Conservation (phyloP, 2,888 invertebrate genomes). For the Aquatica leii region DNA sequence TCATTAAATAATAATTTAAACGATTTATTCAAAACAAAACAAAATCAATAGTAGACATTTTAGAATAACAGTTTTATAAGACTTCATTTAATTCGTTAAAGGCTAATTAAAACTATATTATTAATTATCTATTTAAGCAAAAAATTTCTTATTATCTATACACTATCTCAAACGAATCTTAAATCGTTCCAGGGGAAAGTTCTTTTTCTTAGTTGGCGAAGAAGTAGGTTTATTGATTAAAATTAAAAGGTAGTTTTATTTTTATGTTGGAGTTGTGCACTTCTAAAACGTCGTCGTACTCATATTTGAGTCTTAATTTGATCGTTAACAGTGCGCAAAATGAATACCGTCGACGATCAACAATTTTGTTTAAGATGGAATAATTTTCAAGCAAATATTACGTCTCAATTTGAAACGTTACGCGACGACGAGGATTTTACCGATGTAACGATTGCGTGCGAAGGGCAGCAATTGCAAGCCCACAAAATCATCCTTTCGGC, state of each 20-base stretch:
- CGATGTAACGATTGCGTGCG: conserved; percentile 87
- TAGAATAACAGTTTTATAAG: no score
- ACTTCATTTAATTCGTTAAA: no score
- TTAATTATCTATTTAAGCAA: no score
- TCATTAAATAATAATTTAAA: no score
- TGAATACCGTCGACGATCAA: conserved; percentile 72
- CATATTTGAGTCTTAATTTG: conserved; percentile 9
- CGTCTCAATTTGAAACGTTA: conserved; percentile 84
- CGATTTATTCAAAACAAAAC: no score
- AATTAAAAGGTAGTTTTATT: conserved; percentile 58
- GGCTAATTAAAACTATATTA: no score
- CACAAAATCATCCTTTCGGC: conserved; percentile 88
- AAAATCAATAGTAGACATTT: no score
- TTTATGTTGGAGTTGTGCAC: conserved; percentile 53
- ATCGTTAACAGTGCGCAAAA: conserved; percentile 35
- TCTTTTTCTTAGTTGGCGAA: conserved; percentile 60
- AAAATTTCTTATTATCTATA: no score
- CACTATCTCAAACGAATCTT: neutral
- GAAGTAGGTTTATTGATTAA: conserved; percentile 59
- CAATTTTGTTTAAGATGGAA: conserved; percentile 92
- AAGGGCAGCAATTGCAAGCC: conserved; percentile 82
- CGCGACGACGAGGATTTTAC: conserved; percentile 88
- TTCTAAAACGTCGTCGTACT: conserved; percentile 16
- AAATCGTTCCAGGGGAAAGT: conserved; percentile 50
- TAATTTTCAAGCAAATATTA: conserved; percentile 88